Evolutionary conservation across 2,888 invertebrate species (phyloP), one percentile per base, ranked within the genome.

Genomic region (Sericinus montela): DNA sequence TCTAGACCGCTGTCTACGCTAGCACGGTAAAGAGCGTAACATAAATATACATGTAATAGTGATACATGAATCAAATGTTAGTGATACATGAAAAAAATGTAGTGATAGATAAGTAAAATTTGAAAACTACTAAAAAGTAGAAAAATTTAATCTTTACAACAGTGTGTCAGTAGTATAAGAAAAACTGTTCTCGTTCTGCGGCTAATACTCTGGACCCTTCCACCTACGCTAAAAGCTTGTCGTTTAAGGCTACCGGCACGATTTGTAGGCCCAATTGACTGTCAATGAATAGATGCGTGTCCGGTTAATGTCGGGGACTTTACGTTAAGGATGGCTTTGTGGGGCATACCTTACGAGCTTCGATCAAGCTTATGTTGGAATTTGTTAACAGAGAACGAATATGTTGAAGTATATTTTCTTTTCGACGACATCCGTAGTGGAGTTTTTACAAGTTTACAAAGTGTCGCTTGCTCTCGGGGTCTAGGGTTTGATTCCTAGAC

Each of bases 261-360:
- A 80, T 81, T 77, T 79, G 77, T 77, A 73, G 72, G 62, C 72
- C 67, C 82, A 76, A 83, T 83, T 80, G 82, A 80, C 77, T 81
- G 72, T 73, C 83, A 76, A 82, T 83, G 80, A 80, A 81, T 77
- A 72, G 68, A 72, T 62, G 69, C 62, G 60, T 65, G 45, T 35
- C 49, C 49, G 49, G 11, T 34, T 48, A 44, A 50, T 40, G 49
- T 58, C 58, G 55, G 56, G 53, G 54, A 51, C 54, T 39, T 51
- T 50, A 11, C 36, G 40, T 38, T 29, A 50, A 48, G 40, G 50
- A 38, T 19, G 23, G 50, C 48, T 46, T 45, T 45, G 8, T 5
- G 41, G 6, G 36, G 32, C 32, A n/a, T 23, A 28, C 42, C 49
- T 28, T 36, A 36, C 28, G 44, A 9, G 9, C 8, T 14, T 13